A percentile compares a stretch with the other conserved stretches of the same genome.
phyloP scores from a whole-genome alignment of 2,797 vertebrate species.

The Helicolenus hilgendorfi region DNA sequence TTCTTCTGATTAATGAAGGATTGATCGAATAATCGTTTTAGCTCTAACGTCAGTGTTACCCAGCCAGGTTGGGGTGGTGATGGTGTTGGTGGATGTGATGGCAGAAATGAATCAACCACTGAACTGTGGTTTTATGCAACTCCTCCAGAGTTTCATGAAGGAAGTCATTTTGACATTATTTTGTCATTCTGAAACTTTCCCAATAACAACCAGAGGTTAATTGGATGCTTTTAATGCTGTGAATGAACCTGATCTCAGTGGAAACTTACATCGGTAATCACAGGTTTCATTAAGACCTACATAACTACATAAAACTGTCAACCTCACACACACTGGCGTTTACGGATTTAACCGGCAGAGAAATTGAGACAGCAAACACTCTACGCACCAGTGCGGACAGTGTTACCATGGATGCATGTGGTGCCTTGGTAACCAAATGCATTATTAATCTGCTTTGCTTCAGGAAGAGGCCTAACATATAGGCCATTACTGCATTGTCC shows the following conservation, averaged over 20 bases:
- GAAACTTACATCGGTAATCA: background rate
- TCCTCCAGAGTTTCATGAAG: background rate
- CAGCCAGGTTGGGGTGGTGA: background rate
- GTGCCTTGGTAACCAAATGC: slow-evolving; percentile 57
- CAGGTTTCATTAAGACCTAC: background rate
- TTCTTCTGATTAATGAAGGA: background rate
- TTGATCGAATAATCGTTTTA: background rate
- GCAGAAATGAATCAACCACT: background rate
- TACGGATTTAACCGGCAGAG: background rate
- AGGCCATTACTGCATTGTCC: slow-evolving; percentile 14
- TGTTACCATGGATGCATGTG: slow-evolving; percentile 47
- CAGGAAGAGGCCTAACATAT: slow-evolving; percentile 15
- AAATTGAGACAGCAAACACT: background rate
- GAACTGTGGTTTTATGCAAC: background rate
- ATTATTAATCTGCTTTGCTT: slow-evolving; percentile 63
- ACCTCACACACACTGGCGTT: background rate
- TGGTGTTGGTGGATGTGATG: background rate
- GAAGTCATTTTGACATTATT: background rate
- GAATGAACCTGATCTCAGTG: background rate
- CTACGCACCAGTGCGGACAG: background rate
- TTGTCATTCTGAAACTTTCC: background rate
- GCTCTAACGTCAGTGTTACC: background rate
- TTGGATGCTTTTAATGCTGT: background rate
- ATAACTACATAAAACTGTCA: background rate
- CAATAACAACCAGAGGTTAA: background rate